phyloP scores from a whole-genome alignment of 2,888 invertebrate species.

The Escarpia spicata region DNA sequence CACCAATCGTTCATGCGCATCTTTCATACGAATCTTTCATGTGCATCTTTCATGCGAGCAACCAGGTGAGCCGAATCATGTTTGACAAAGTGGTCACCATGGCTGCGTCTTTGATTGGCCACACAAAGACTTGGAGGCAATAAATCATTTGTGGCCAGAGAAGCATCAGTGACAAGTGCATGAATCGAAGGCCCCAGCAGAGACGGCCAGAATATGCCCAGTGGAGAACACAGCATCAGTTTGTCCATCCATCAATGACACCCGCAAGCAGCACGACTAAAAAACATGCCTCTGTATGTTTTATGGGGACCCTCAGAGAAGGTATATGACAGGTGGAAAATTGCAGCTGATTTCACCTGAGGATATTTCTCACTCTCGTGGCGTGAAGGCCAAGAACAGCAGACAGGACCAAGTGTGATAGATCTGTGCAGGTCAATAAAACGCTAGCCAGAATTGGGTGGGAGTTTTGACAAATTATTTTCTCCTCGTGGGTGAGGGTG shows the following conservation, averaged over 20 bases:
- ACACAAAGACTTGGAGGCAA: background rate
- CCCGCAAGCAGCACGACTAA: background rate
- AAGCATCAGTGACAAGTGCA: background rate
- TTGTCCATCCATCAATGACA: background rate
- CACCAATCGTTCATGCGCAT: background rate
- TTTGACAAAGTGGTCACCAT: conserved; percentile 9
- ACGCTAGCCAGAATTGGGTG: too few species aligned
- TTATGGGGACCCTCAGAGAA: background rate
- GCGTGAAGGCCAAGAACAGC: background rate
- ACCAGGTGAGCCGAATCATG: background rate
- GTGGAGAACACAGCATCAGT: background rate
- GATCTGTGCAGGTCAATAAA: background rate
- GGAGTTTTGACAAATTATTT: too few species aligned
- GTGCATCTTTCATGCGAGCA: background rate
- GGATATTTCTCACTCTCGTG: background rate
- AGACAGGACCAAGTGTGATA: background rate
- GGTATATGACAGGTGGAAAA: background rate
- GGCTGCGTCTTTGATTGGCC: background rate
- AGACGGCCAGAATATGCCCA: background rate
- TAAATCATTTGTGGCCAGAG: background rate
- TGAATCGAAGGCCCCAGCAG: background rate
- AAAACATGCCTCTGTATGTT: background rate
- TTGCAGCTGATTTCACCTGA: background rate
- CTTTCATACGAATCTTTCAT: background rate
- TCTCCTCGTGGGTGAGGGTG: too few species aligned